Base-by-base conservation (phyloP, 2,797 vertebrate genomes). In the Dicrostonyx torquatus region DNA sequence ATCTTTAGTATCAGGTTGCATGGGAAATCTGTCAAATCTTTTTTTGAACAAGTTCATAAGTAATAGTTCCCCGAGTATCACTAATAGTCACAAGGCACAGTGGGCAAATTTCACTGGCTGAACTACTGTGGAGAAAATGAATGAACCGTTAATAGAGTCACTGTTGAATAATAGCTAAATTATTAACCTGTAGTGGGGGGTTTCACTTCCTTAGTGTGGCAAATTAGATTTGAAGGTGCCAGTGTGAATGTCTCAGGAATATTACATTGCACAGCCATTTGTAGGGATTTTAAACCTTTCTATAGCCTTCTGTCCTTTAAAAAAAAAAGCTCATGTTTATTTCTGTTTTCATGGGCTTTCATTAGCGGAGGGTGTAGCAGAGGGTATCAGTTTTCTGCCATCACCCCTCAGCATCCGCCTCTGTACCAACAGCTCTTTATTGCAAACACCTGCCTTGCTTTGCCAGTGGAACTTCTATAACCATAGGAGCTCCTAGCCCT, bases 151-250 rank as follows among this genome's bases (percentile, higher is more conserved):
- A 97, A 96, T 96, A 96, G 90, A 94, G 76, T 96, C 17, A 4
- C 64, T 96, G 78, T 93, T 11, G 68, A 95, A 96, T 96, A 97
- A 97, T 91, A 91, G 90, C 89, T 95, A 97, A 96, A 97, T 95
- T 90, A 96, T 96, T 91, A 95, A 96, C 96, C 37, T 66, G 43
- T 26, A 82, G 86, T 73, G 88, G 90, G 34, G 50, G 91, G 62
- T 83, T 88, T 93, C 87, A 93, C 88, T 96, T 96, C 80, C 79
- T 87, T 88, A 91, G 83, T 95, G 76, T 93, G 72, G 76, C 84
- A 93, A 95, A 92, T 94, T 95, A 90, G 70, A 94, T 89, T 92
- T 64, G 82, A 93, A 95, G 72, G 87, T 92, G 85, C 62, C 92
- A 79, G 76, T 90, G 86, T 48, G 60, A 90, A 84, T 12, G 20